Percentiles rank a stretch among this genome's conserved stretches.
phyloP scores from a whole-genome alignment of 2,888 invertebrate genomes.

The Oasisia sp. region DNA sequence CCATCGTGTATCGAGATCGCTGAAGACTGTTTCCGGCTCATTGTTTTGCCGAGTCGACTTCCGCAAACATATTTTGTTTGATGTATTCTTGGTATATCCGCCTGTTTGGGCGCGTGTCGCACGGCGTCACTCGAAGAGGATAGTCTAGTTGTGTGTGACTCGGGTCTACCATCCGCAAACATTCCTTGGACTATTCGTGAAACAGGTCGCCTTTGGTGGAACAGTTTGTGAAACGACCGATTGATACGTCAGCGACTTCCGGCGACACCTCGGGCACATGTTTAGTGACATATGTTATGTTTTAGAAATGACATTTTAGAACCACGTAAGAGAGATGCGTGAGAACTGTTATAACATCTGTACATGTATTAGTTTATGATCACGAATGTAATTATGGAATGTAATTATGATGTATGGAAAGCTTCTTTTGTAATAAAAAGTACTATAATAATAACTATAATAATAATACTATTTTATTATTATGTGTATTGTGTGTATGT shows the following conservation, averaged over 20 bases:
- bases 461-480: too few species aligned
- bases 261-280: not conserved
- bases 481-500: too few species aligned
- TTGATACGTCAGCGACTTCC: not conserved
- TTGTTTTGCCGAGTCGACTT: not conserved
- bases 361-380: too few species aligned
- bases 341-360: not conserved
- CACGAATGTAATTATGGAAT: too few species aligned
- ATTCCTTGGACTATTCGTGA: not conserved
- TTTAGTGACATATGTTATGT: not conserved
- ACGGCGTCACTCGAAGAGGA: not conserved
- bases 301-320: not conserved
- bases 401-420: too few species aligned
- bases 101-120: not conserved
- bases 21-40: not conserved
- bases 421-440: too few species aligned
- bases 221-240: not conserved
- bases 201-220: not conserved
- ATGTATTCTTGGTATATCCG: not conserved
- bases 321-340: not conserved
- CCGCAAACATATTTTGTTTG: not conserved
- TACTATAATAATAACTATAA: too few species aligned
- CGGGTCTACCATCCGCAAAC: not conserved
- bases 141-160: not conserved
- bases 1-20: not conserved